Evolutionary conservation across 2,888 invertebrate genomes (phyloP), one percentile per base, ranked within the genome.

Genomic region (Melinaea menophilus): DNA sequence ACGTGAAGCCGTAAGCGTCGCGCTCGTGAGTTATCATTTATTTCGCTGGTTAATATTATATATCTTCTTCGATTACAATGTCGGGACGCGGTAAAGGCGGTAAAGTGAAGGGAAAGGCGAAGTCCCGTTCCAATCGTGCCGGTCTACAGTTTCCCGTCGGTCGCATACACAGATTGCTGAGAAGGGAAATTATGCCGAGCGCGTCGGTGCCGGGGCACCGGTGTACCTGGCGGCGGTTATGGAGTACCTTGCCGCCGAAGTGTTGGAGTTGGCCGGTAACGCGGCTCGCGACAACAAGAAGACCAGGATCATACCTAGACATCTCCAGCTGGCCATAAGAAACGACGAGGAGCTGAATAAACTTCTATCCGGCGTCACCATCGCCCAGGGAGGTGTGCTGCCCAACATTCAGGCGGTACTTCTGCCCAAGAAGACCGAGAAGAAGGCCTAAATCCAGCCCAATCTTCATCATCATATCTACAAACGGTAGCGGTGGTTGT

Each of bases 271-370:
- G 84, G 93, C 93, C 4, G 93, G 93, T 41, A 93, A 93, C 76
- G 93, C 93, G 31, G 93, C 93, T 1, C 84, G 92, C 60, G 94
- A 94, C 78, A 95, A 94, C 84, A 94, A 94, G 82, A 95, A 94
- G 79, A 92, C 93, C 9, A 89, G 93, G 78, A 95, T 96, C 76
- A 94, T 94, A 69, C 95, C 95, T 0, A 91, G 79, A 22, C 64
- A 64, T 55, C 55, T 61, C 5, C 63, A 64, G 33, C 33, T 60
- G 55, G 60, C 58, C 46, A 60, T 64, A 5, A 56, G 57, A 34
- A 60, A 64, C 37, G 58, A 60, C 64, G 60, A 22, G 22, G 22
- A 22, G 22, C 22, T 22, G 22, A 22, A 22, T 22, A 22, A 22
- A 22, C 22, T 22, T 22, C 22, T 22, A 22, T 22, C 22, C 22